Percentiles rank a stretch among this genome's conserved stretches.
These are phyloP conservation scores for Chlorocebus sabaeus DNA, from an alignment of 2,113 vertebrate species.

Conservation along the genomic window DNA sequence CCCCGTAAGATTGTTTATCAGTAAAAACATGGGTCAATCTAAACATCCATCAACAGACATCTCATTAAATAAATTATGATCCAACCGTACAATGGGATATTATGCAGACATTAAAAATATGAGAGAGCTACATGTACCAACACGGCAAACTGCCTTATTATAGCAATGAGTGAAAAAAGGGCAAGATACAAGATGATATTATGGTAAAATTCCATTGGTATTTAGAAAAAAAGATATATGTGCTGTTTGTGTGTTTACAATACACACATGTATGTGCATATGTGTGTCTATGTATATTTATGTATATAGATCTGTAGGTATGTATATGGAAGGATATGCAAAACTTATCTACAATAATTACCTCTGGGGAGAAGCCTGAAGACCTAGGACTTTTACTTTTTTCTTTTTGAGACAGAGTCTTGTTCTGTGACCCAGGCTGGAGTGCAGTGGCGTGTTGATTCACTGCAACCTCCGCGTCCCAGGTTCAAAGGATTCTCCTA, in stretches of 20 bases:
- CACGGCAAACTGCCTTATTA: neutral
- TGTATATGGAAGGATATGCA: neutral
- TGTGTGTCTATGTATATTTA: neutral
- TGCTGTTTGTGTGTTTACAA: neutral
- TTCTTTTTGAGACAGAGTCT: neutral
- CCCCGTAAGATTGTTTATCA: neutral
- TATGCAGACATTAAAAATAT: neutral
- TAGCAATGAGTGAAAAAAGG: neutral
- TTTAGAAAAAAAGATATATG: neutral
- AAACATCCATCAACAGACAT: neutral
- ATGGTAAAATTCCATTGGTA: neutral
- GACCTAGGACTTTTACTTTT: neutral
- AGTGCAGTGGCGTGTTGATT: too few relatives aligned
- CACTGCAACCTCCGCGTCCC: too few relatives aligned
- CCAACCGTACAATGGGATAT: neutral
- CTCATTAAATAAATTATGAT: neutral
- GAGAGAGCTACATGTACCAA: neutral
- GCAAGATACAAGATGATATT: neutral
- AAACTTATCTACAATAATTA: neutral
- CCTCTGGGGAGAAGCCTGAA: neutral
- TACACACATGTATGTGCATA: neutral
- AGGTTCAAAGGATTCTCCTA: too few relatives aligned
- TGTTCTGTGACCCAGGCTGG: too few relatives aligned
- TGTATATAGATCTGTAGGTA: neutral
- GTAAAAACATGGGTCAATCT: neutral